phyloP scores from a whole-genome alignment of 2,113 vertebrate genomes.

The Engraulis encrasicolus region DNA sequence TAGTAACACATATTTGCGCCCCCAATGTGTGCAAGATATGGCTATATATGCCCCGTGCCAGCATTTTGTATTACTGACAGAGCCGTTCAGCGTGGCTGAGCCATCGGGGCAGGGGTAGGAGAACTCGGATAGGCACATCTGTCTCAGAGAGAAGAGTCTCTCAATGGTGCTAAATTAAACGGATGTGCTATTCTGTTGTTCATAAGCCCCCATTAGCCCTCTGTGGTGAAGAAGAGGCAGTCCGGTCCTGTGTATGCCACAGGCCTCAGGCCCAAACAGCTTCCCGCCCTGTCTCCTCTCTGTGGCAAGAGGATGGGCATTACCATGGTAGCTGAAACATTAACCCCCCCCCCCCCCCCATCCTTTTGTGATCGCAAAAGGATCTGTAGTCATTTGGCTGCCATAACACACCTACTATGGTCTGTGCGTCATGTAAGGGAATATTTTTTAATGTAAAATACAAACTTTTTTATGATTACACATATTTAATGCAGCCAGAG shows the following conservation, averaged over 20 bases:
- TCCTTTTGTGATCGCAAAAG: background rate
- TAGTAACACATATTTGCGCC: background rate
- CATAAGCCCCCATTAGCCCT: background rate
- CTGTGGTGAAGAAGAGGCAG: background rate
- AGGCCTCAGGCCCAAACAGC: background rate
- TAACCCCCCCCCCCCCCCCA: background rate
- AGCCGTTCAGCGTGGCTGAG: background rate
- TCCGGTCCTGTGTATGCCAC: background rate
- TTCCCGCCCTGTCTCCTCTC: background rate
- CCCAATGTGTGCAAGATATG: background rate
- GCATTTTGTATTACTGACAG: background rate
- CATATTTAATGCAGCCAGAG: slow-evolving; percentile 37
- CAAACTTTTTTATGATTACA: slow-evolving; percentile 48
- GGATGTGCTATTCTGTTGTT: background rate
- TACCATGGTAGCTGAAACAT: slow-evolving; percentile 9
- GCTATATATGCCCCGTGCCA: background rate
- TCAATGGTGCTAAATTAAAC: slow-evolving; percentile 16
- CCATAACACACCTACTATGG: background rate
- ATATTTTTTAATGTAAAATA: slow-evolving; percentile 57
- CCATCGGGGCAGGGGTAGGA: background rate
- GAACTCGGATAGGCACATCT: background rate
- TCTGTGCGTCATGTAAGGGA: slow-evolving; percentile 59
- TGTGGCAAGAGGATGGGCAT: background rate
- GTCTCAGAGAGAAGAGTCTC: slow-evolving; percentile 8
- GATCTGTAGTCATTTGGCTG: slow-evolving; percentile 11